phyloP scores from a whole-genome alignment of 1,140 invertebrate genomes.

The Rhizoglyphus robini region DNA sequence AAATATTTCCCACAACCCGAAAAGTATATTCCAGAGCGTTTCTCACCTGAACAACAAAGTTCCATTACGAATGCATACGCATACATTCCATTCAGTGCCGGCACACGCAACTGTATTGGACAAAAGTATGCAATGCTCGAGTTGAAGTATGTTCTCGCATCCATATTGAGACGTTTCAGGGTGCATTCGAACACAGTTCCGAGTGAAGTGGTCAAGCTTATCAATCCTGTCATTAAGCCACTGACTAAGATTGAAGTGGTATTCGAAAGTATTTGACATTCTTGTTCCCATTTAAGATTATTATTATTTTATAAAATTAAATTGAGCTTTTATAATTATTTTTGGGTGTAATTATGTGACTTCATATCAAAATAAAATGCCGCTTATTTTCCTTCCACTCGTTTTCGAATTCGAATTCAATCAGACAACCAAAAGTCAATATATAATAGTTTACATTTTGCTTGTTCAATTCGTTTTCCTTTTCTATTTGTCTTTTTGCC shows the following conservation, averaged over 20 bases:
- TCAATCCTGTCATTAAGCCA: not conserved
- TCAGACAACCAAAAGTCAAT: no score
- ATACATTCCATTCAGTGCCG: constrained; percentile 35
- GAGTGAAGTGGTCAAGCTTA: not conserved
- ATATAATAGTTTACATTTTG: no score
- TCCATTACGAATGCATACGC: constrained; percentile 36
- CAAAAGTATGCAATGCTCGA: constrained; percentile 39
- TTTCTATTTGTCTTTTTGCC: no score
- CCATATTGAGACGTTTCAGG: constrained; percentile 33
- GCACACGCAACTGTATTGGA: constrained; percentile 36
- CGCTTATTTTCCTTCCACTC: no score
- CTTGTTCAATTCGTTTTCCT: no score
- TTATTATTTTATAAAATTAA: no score
- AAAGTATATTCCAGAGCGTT: constrained; percentile 59
- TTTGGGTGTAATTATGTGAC: no score
- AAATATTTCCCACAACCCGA: constrained; percentile 52
- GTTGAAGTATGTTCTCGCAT: constrained; percentile 40
- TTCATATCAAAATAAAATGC: no score
- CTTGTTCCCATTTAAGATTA: no score
- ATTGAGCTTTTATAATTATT: no score
- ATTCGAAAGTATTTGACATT: no score
- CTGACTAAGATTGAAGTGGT: not conserved
- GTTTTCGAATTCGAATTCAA: no score
- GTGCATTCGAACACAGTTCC: constrained; percentile 26
- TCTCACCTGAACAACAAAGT: constrained; percentile 38